phyloP scores from a whole-genome alignment of 2,797 vertebrate genomes.

The Amazona finschi region DNA sequence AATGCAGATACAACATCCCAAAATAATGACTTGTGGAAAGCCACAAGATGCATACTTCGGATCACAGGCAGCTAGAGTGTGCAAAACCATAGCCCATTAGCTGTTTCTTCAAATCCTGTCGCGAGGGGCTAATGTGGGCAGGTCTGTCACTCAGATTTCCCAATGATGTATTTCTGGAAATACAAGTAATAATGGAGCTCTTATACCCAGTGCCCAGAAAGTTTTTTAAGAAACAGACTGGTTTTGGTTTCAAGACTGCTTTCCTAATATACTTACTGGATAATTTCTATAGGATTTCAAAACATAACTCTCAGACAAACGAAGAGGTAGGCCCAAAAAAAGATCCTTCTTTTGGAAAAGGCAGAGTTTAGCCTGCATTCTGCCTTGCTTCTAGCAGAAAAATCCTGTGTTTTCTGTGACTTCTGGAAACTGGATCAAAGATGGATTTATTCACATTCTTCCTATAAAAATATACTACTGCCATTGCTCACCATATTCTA shows the following conservation, averaged over 20 bases:
- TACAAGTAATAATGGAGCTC: background rate
- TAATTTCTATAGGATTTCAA: background rate
- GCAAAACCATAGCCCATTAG: background rate
- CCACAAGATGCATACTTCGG: background rate
- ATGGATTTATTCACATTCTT: background rate
- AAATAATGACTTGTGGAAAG: background rate
- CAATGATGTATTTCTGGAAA: background rate
- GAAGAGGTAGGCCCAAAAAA: background rate
- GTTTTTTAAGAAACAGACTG: background rate
- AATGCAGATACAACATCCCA: background rate
- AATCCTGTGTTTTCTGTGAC: background rate
- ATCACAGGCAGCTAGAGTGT: background rate
- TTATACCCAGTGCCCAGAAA: background rate
- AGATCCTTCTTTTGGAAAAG: background rate
- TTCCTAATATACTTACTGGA: background rate
- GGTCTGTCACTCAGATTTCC: background rate
- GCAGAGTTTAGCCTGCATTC: background rate
- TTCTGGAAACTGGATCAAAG: background rate
- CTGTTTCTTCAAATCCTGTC: background rate
- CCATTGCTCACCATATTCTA: background rate
- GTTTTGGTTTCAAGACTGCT: background rate
- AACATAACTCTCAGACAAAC: background rate
- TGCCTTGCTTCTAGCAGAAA: background rate
- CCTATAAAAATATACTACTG: background rate
- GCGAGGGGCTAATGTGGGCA: background rate